Percentiles rank a stretch among this genome's conserved stretches.
phyloP scores from a whole-genome alignment of 2,113 vertebrate genomes.

The Puntigrus tetrazona region DNA sequence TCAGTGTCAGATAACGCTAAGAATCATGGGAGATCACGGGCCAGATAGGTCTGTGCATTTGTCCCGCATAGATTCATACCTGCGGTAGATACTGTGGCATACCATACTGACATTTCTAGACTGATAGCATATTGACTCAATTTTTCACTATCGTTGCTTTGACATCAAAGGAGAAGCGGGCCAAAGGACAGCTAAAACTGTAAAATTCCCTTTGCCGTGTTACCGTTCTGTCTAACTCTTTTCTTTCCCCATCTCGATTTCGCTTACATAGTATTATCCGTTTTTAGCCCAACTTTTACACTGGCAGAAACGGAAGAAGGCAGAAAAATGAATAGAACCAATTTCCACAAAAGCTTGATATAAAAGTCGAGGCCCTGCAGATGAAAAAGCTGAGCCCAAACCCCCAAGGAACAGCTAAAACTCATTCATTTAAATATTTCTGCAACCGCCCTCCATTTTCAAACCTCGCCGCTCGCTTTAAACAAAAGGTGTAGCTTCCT shows the following conservation, averaged over 20 bases:
- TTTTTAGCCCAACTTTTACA: slow-evolving; percentile 11
- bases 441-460: background rate
- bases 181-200: background rate
- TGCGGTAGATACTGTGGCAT: slow-evolving; percentile 7
- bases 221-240: background rate
- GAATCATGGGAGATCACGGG: slow-evolving; percentile 5
- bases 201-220: background rate
- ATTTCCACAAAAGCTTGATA: slow-evolving; percentile 41
- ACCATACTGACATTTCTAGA: slow-evolving; percentile 38
- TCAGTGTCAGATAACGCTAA: slow-evolving; percentile 17
- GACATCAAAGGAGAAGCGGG: slow-evolving; percentile 5
- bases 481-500: background rate
- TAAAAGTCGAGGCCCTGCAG: background rate
- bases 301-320: background rate
- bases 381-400: background rate
- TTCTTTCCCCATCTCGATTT: slow-evolving; percentile 13
- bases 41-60: background rate
- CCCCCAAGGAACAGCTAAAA: slow-evolving; percentile 23
- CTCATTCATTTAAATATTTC: slow-evolving; percentile 38
- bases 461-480: background rate
- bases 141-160: background rate
- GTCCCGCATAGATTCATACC: slow-evolving; percentile 11
- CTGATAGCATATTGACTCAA: slow-evolving; percentile 23
- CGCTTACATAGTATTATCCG: slow-evolving; percentile 8
- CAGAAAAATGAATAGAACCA: slow-evolving; percentile 32